Conservation (phyloP, 2,797 vertebrate genomes). For the Chlorospingus flavigularis region DNA sequence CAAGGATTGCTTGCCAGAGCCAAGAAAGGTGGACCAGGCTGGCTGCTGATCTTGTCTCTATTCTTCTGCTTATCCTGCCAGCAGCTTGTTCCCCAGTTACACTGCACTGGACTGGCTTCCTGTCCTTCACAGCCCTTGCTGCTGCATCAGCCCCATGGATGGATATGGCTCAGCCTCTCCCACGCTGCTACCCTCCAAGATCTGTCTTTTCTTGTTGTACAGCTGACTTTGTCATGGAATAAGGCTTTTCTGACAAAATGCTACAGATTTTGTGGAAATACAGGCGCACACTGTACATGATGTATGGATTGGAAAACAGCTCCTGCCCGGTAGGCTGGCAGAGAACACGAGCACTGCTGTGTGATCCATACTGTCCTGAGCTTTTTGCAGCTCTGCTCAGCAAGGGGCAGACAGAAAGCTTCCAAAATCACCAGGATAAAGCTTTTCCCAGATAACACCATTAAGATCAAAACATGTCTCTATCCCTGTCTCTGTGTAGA, state of each 20-base stretch:
- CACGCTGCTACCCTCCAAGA: fast-evolving
- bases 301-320: background rate
- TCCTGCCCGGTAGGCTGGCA: background rate
- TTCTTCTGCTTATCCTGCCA: background rate
- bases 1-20: background rate
- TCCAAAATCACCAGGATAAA: background rate
- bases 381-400: background rate
- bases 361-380: background rate
- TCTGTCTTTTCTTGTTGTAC: background rate
- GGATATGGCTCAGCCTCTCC: background rate
- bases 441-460: background rate
- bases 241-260: background rate
- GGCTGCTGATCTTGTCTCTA: background rate
- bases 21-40: background rate
- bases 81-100: background rate
- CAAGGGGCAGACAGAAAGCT: background rate
- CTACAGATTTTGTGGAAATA: background rate
- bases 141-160: background rate
- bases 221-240: background rate
- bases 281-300: background rate
- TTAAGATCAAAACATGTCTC: background rate
- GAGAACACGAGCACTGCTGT: background rate
- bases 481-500: background rate
- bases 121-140: background rate
- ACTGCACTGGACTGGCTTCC: background rate